Base-by-base conservation (phyloP, 2,888 invertebrate genomes). In the Leptinotarsa tumamoca region DNA sequence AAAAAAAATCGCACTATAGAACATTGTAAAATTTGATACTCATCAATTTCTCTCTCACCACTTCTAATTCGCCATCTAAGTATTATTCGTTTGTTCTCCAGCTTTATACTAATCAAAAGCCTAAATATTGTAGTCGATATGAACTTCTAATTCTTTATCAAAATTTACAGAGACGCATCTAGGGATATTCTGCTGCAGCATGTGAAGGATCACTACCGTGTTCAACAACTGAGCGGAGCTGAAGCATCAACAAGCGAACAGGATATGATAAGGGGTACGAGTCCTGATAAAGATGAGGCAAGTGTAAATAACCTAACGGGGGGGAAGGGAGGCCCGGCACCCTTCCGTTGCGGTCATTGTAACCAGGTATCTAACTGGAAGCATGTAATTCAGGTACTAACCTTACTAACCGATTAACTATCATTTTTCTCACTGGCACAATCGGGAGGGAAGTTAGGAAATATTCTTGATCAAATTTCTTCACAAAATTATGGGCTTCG, bases 311-410 rank as follows among this genome's bases (percentile, higher is more conserved):
- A 84, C 83, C 83, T 83, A 81, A 80, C 82, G 80, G 83, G 85
- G 83, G 74, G 77, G 77, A 84, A 86, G 84, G 87, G 89, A 87
- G 85, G 75, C 80, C 84, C 68, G 27, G 90, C 91, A 87, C 91
- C 91, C 85, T 90, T 89, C 78, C 92, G 94, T 86, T 94, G 94
- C 90, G 94, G 94, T 83, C 94, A 94, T 90, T 94, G 94, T 90
- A 93, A 94, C 89, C 94, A 94, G 90, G 90, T 94, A 87, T 94
- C 94, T 83, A 94, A 94, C 90, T 94, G 94, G 94, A 94, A 94
- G 92, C 94, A 94, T 91, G 94, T 94, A 87, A 94, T 94, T 90
- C 94, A 94, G 94, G 94, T 94, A 89, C 89, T 89, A 89, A 89
- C 89, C 84, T 82, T 85, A 87, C 86, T 87, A 86, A 87, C 87